Percentiles rank a stretch among this genome's conserved stretches.
Conservation (phyloP, 64 coral and sea anemone genomes). For the Montipora foliosa region DNA sequence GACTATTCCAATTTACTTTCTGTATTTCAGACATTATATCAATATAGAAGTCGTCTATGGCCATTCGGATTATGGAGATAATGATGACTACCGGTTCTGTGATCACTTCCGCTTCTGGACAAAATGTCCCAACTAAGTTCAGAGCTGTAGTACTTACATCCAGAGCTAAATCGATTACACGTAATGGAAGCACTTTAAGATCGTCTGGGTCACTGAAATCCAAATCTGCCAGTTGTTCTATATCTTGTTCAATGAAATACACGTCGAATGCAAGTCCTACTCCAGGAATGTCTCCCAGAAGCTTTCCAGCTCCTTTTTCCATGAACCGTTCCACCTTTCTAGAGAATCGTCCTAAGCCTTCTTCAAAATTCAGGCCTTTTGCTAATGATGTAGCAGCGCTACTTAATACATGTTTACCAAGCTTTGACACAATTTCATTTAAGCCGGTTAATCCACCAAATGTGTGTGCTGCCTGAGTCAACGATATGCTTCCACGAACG, state of each 20-base stretch:
- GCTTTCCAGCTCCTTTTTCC: conserved; percentile 57
- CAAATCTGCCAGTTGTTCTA: conserved; percentile 43
- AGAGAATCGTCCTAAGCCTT: conserved; percentile 9
- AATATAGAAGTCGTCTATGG: conserved; percentile 72
- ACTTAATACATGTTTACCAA: conserved; percentile 27
- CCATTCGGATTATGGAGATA: conserved; percentile 75
- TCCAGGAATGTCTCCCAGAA: conserved; percentile 50
- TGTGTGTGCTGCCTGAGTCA: conserved; percentile 49
- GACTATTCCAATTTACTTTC: conserved; percentile 47
- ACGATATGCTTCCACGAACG: conserved; percentile 21
- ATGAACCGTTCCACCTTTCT: conserved; percentile 35
- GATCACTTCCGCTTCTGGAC: conserved; percentile 65
- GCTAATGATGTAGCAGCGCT: neutral
- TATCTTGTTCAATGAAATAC: conserved; percentile 73
- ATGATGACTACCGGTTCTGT: conserved; percentile 61
- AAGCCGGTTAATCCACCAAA: conserved; percentile 52
- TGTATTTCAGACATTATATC: conserved; percentile 67
- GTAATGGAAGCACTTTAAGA: conserved; percentile 37
- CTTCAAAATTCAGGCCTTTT: conserved; percentile 43
- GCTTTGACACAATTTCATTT: conserved; percentile 43
- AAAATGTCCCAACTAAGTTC: conserved; percentile 65
- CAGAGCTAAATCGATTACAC: conserved; percentile 43
- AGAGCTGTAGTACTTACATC: conserved; percentile 54
- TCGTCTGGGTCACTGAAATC: conserved; percentile 57
- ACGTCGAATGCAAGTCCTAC: conserved; percentile 67